These are phyloP conservation scores for Zaprionus bogoriensis DNA, from an alignment of 2,888 invertebrate genomes.

Conservation along the genomic window DNA sequence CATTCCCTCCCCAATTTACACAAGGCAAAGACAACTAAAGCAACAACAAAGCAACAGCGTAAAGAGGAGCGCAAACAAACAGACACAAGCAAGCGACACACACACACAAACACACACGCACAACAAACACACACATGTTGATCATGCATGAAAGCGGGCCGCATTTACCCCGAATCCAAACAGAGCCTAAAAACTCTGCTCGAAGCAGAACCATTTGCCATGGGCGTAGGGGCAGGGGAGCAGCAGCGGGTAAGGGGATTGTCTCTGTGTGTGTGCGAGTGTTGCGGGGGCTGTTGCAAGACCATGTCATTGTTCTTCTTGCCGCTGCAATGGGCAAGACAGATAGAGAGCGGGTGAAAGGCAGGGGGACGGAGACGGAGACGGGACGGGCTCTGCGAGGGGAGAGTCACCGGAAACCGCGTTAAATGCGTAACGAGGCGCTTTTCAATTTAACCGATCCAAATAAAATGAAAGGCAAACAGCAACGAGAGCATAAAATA, in stretches of 20 bases:
- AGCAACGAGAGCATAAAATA: conserved; percentile 35
- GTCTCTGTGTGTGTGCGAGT: not conserved
- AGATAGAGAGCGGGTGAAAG: not conserved
- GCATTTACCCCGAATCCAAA: conserved; percentile 40
- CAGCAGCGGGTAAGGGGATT: not conserved
- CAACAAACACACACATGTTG: conserved; percentile 68
- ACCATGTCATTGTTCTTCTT: not conserved
- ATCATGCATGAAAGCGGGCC: conserved; percentile 67
- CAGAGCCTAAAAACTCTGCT: conserved; percentile 24
- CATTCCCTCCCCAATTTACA: conserved; percentile 42
- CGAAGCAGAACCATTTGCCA: conserved; percentile 22
- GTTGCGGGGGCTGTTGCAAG: not conserved
- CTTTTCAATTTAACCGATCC: conserved; percentile 72
- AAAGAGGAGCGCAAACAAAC: conserved; percentile 21
- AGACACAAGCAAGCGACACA: conserved; percentile 4
- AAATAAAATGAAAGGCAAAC: conserved; percentile 26
- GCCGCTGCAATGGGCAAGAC: too few species aligned
- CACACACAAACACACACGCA: conserved; percentile 7
- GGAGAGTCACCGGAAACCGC: conserved; percentile 60
- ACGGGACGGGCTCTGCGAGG: not conserved
- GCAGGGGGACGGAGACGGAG: not conserved
- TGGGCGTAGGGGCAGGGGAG: not conserved
- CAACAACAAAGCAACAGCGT: conserved; percentile 5
- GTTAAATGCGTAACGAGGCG: conserved; percentile 78
- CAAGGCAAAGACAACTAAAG: conserved; percentile 16